These are phyloP conservation scores for Phalloptychus januarius DNA, from an alignment of 2,797 vertebrate species.

Conservation along the genomic window DNA sequence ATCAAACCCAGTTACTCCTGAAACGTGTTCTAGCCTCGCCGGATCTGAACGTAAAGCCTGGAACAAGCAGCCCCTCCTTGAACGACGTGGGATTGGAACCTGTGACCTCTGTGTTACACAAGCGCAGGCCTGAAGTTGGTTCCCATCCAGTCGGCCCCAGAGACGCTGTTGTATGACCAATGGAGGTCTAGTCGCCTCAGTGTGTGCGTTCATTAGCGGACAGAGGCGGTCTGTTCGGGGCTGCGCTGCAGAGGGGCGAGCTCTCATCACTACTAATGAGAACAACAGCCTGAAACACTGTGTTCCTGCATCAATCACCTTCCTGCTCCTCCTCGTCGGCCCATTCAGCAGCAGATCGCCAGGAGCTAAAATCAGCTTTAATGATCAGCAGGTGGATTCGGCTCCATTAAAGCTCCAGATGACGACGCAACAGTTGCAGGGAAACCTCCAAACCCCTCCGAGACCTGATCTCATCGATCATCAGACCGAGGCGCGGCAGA, in stretches of 20 bases:
- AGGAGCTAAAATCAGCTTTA: neutral
- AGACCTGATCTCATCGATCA: neutral
- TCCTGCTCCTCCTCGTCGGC: neutral
- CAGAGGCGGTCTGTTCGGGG: constrained; percentile 74
- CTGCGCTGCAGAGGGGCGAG: constrained; percentile 53
- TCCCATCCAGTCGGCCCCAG: constrained; percentile 77
- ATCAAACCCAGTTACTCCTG: neutral
- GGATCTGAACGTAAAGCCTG: neutral
- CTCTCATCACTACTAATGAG: constrained; percentile 76
- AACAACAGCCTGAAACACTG: constrained; percentile 57
- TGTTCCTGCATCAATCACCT: constrained; percentile 36
- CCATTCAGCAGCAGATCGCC: neutral
- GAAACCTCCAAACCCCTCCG: neutral
- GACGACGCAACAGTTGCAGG: neutral
- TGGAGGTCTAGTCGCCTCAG: constrained; percentile 73
- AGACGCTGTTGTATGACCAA: constrained; percentile 86
- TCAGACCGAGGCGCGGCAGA: neutral
- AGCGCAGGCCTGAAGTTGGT: constrained; percentile 68
- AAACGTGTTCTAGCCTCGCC: neutral
- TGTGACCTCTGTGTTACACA: constrained; percentile 63
- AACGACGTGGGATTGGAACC: constrained; percentile 50
- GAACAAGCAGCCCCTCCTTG: neutral
- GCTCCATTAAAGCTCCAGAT: neutral
- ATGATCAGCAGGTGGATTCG: neutral
- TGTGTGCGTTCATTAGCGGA: constrained; percentile 76